phyloP scores from a whole-genome alignment of 2,113 vertebrate species.

The Gila orcuttii region DNA sequence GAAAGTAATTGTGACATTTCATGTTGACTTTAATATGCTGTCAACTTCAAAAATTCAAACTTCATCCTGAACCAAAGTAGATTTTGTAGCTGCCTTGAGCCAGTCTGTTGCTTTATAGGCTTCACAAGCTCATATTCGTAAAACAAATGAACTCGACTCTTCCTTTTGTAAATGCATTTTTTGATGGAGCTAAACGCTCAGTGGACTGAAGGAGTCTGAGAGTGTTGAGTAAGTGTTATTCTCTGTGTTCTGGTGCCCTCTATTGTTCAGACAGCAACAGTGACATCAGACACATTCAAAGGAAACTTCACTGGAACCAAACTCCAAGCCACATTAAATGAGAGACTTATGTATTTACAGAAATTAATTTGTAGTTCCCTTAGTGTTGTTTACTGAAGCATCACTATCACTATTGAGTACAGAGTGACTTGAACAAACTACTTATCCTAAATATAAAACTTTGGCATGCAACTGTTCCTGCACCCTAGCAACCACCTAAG shows the following conservation, averaged over 20 bases:
- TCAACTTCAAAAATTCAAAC: background rate
- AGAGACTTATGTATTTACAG: background rate
- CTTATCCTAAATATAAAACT: background rate
- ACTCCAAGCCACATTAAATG: background rate
- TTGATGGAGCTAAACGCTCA: background rate
- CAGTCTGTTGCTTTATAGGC: background rate
- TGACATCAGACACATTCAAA: background rate
- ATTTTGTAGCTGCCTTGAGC: background rate
- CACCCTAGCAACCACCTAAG: background rate
- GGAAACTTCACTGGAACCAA: background rate
- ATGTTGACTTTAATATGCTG: background rate
- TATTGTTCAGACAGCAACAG: constrained; percentile 29
- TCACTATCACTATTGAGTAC: background rate
- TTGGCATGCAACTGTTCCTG: background rate
- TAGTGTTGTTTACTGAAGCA: background rate
- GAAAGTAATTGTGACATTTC: background rate
- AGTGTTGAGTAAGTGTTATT: background rate
- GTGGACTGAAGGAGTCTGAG: background rate
- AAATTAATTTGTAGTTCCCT: background rate
- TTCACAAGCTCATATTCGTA: background rate
- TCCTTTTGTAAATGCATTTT: background rate
- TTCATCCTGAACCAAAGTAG: background rate
- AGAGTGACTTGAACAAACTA: background rate
- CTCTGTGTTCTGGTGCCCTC: constrained; percentile 31
- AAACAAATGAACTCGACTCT: background rate